Percentiles rank a stretch among this genome's conserved stretches.
Conservation (phyloP, 1,140 invertebrate genomes). For the Mizuhopecten yessoensis region DNA sequence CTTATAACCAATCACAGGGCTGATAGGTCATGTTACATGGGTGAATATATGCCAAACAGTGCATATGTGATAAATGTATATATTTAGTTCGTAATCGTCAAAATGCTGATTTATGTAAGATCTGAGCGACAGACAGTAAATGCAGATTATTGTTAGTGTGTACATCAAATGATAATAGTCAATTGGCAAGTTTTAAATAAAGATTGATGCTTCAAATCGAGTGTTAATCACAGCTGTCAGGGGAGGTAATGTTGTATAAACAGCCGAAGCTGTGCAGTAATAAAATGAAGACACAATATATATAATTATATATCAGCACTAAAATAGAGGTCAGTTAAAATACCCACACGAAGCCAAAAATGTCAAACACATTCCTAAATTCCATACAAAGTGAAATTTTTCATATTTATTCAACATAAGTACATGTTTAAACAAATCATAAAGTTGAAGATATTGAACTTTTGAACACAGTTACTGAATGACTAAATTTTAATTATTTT, state of each 20-base stretch:
- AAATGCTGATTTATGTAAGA: not conserved
- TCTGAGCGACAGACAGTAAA: not conserved
- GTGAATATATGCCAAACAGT: too few relatives aligned
- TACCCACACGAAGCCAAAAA: not conserved
- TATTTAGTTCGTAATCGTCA: not conserved
- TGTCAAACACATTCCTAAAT: not conserved
- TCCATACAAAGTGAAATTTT: too few relatives aligned
- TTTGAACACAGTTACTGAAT: not conserved
- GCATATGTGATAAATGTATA: too few relatives aligned
- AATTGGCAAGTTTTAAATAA: not conserved
- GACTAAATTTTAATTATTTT: not conserved
- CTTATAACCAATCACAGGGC: too few relatives aligned
- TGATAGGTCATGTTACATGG: too few relatives aligned
- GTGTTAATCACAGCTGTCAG: not conserved
- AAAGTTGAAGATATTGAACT: not conserved
- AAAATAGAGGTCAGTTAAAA: not conserved
- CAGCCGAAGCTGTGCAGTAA: not conserved
- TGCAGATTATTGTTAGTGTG: not conserved
- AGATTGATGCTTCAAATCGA: not conserved
- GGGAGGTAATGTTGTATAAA: not conserved
- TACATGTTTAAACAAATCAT: too few relatives aligned
- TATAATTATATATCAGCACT: not conserved
- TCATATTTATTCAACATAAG: not conserved
- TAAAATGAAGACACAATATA: not conserved
- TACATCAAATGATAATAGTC: not conserved